A percentile compares a stretch with the other conserved stretches of the same genome.
phyloP scores from a whole-genome alignment of 2,888 invertebrate species.

The Cyclophora albipunctata region DNA sequence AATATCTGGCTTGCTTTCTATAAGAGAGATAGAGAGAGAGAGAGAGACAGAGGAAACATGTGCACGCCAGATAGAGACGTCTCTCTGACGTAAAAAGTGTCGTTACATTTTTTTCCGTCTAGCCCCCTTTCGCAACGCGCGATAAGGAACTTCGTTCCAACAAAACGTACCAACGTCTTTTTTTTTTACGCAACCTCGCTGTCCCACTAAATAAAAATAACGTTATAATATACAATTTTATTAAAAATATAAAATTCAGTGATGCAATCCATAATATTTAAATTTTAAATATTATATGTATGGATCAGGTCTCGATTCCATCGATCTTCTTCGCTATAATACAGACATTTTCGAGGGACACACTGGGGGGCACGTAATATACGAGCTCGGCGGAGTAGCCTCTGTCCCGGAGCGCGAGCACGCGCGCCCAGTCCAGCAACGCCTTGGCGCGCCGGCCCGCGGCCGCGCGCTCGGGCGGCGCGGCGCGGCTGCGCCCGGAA shows the following conservation, averaged over 20 bases:
- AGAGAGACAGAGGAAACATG: too few species aligned
- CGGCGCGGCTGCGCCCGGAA: slow-evolving; percentile 73
- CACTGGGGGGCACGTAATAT: slow-evolving; percentile 77
- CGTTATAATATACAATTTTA: neutral
- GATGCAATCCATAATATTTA: too few species aligned
- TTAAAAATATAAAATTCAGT: too few species aligned
- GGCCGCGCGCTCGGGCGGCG: slow-evolving; percentile 14
- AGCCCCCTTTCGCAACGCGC: too few species aligned
- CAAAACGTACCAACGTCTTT: neutral
- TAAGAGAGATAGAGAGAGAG: too few species aligned
- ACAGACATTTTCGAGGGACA: slow-evolving; percentile 88
- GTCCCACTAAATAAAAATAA: too few species aligned
- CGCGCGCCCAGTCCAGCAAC: slow-evolving; percentile 84
- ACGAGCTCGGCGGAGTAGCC: slow-evolving; percentile 78
- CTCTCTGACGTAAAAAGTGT: too few species aligned
- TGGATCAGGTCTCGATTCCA: slow-evolving; percentile 16
- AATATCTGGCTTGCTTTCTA: too few species aligned
- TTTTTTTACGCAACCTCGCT: neutral
- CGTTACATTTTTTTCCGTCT: too few species aligned
- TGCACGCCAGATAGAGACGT: too few species aligned
- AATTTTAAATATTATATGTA: neutral
- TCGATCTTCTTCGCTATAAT: slow-evolving; percentile 76
- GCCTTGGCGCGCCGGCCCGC: slow-evolving; percentile 85
- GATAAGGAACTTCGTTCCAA: too few species aligned
- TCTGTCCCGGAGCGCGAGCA: slow-evolving; percentile 73